Evolutionary conservation across 2,113 vertebrate genomes (phyloP).

Genomic region (Martes martes): DNA sequence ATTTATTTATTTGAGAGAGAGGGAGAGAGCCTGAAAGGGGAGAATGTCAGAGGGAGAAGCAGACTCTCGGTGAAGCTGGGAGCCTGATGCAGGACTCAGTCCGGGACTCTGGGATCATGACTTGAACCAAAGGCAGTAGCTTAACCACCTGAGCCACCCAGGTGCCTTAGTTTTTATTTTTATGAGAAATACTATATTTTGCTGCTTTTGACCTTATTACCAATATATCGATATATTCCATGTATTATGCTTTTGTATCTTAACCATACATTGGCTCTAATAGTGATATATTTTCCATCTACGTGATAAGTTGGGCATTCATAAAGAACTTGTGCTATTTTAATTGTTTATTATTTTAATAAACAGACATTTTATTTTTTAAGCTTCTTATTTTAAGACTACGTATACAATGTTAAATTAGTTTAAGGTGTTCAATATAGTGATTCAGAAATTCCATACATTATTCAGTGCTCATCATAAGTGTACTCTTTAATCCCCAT

Average conservation of each 20-base stretch:
- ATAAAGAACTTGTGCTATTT: constrained; percentile 77
- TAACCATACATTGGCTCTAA: constrained; percentile 79
- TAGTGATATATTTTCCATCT: constrained; percentile 79
- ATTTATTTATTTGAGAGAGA: too few relatives aligned
- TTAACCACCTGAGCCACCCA: too few relatives aligned
- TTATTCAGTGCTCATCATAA: neutral
- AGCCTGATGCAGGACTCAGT: too few relatives aligned
- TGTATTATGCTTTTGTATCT: neutral
- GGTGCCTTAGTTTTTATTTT: neutral
- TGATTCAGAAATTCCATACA: neutral
- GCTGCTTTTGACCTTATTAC: neutral
- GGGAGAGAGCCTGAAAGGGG: too few relatives aligned
- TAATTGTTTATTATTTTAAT: constrained; percentile 17
- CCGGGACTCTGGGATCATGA: too few relatives aligned
- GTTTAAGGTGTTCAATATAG: neutral
- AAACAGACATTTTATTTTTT: neutral
- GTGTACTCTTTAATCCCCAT: neutral
- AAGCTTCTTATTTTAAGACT: neutral
- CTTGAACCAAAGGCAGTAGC: too few relatives aligned
- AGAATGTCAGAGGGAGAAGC: too few relatives aligned
- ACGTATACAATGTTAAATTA: neutral
- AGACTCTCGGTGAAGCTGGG: too few relatives aligned
- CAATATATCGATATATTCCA: neutral
- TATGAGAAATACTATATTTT: neutral
- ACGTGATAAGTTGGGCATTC: constrained; percentile 77